A percentile compares a stretch with the other conserved stretches of the same genome.
phyloP scores from a whole-genome alignment of 2,888 invertebrate species.

The Acrobasis repandana region DNA sequence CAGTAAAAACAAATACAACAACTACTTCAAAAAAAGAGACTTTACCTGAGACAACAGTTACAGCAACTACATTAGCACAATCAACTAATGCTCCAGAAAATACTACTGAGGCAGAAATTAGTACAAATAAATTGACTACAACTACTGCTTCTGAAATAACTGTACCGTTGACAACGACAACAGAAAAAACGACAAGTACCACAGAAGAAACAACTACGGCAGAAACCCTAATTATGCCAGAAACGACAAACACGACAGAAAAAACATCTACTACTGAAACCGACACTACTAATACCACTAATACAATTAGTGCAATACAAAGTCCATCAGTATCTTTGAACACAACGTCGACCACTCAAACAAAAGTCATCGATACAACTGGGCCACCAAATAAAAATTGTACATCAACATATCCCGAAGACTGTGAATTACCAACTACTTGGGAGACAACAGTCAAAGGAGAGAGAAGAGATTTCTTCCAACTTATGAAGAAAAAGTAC shows the following conservation, averaged over 20 bases:
- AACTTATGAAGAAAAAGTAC: slow-evolving; percentile 56
- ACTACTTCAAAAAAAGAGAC: not conserved
- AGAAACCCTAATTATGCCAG: slow-evolving; percentile 23
- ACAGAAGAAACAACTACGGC: slow-evolving; percentile 11
- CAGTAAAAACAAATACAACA: no score
- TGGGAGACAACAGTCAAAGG: slow-evolving; percentile 69
- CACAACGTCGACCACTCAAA: slow-evolving; percentile 24
- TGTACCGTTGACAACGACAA: slow-evolving; percentile 2
- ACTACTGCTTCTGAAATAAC: not conserved
- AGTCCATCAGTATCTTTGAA: slow-evolving; percentile 22
- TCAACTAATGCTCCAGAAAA: not conserved
- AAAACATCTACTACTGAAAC: slow-evolving; percentile 19
- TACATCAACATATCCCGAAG: slow-evolving; percentile 40
- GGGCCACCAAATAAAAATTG: slow-evolving; percentile 23
- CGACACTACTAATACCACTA: slow-evolving; percentile 21
- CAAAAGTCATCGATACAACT: slow-evolving; percentile 25
- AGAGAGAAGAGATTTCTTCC: slow-evolving; percentile 66
- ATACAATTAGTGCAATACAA: slow-evolving; percentile 20
- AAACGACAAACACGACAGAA: slow-evolving; percentile 26
- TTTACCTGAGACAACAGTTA: not conserved
- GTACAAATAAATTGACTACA: not conserved
- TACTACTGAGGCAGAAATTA: not conserved
- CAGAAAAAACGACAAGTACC: slow-evolving; percentile 19
- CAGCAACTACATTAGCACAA: not conserved
- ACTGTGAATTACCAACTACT: slow-evolving; percentile 55